phyloP scores from a whole-genome alignment of 1,140 invertebrate species.

The Atta texana region DNA sequence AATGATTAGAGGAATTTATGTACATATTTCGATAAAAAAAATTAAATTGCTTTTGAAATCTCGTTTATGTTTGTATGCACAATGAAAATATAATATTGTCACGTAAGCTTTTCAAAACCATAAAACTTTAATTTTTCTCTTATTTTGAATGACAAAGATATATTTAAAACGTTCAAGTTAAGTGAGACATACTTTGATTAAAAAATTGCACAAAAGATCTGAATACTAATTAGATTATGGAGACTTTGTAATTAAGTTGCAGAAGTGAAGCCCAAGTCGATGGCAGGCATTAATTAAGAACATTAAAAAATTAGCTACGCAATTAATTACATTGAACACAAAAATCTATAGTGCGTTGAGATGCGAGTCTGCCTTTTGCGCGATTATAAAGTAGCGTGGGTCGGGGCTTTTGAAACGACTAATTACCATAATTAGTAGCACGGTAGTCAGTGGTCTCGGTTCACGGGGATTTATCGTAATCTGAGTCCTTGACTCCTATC shows the following conservation, averaged over 20 bases:
- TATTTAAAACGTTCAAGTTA: not conserved
- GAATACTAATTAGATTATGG: not conserved
- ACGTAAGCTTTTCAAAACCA: not conserved
- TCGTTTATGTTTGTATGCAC: not conserved
- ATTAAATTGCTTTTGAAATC: not conserved
- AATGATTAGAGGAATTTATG: not conserved
- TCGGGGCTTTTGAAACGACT: conserved; percentile 45
- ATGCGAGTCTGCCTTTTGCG: conserved; percentile 4
- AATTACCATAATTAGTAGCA: conserved; percentile 56
- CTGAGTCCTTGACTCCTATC: conserved; percentile 33
- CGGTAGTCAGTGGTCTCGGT: conserved; percentile 30
- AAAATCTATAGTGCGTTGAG: conserved; percentile 43
- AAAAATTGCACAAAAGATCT: not conserved
- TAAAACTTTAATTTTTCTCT: not conserved
- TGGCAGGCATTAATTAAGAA: conserved; percentile 45
- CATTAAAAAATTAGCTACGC: conserved; percentile 55
- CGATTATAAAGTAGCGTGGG: conserved; percentile 26
- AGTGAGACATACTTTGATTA: too few relatives aligned
- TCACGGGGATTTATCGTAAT: conserved; percentile 35
- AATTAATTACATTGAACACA: conserved; percentile 51
- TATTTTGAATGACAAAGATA: not conserved
- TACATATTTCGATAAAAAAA: not conserved
- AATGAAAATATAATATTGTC: not conserved
- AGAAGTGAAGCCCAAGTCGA: conserved; percentile 1
- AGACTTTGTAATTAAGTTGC: conserved; percentile 44